Percentiles rank a stretch among this genome's conserved stretches.
These are phyloP conservation scores for Drosophila leonis DNA, from an alignment of 2,888 invertebrate species.

Conservation along the genomic window DNA sequence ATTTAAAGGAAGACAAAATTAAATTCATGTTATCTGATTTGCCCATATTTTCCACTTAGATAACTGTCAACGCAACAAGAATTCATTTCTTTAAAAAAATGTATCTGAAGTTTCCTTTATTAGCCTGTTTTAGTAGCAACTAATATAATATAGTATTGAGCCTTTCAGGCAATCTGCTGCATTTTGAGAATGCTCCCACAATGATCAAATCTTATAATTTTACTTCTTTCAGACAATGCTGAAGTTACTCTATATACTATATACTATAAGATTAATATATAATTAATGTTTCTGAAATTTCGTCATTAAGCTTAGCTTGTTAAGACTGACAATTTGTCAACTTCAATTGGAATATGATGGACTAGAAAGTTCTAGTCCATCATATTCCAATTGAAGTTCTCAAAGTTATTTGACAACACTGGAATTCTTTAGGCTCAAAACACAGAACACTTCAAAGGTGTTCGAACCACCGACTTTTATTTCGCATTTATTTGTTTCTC, in stretches of 20 bases:
- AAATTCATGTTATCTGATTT: background rate
- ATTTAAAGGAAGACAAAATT: background rate
- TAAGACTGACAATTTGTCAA: background rate
- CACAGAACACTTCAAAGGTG: no score
- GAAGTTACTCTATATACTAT: background rate
- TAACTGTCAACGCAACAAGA: background rate
- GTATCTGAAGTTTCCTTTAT: background rate
- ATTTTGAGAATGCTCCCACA: background rate
- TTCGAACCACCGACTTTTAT: background rate
- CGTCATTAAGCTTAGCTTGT: background rate
- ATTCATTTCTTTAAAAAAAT: background rate
- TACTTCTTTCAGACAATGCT: no score
- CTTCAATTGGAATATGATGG: background rate
- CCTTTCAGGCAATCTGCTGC: background rate
- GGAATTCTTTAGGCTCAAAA: background rate
- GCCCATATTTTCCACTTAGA: background rate
- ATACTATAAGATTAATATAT: background rate
- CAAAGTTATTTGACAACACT: background rate
- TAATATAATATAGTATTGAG: no score
- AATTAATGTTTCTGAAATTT: no score
- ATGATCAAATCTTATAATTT: background rate
- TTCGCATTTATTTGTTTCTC: no score
- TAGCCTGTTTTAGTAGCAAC: background rate
- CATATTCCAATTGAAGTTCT: background rate
- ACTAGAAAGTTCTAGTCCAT: no score